These are phyloP conservation scores for Pristiophorus japonicus DNA, from an alignment of 2,113 vertebrate species.

Conservation along the genomic window DNA sequence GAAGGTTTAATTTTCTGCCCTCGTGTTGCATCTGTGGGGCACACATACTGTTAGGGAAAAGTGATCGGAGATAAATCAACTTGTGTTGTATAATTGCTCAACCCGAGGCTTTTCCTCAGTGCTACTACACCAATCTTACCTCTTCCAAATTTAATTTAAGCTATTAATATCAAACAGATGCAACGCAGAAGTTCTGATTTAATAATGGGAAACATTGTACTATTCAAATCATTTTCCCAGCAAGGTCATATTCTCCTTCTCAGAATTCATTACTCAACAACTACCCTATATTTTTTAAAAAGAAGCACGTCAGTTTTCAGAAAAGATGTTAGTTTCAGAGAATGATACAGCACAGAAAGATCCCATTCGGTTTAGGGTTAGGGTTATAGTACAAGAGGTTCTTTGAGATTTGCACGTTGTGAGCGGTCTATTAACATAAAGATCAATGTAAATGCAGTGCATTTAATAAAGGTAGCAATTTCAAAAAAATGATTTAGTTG, in stretches of 20 bases:
- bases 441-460: background rate
- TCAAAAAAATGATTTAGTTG: background rate
- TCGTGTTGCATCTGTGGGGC: background rate
- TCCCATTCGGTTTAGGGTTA: too few relatives aligned
- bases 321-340: background rate
- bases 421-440: background rate
- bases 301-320: background rate
- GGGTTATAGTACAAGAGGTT: background rate
- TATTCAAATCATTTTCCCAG: background rate
- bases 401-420: background rate
- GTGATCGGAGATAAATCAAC: background rate
- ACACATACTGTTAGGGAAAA: background rate
- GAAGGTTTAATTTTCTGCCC: background rate
- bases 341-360: background rate
- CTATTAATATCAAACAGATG: constrained; percentile 12
- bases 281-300: background rate
- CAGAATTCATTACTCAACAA: background rate
- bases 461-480: background rate
- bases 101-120: constrained; percentile 3
- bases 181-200: constrained; percentile 1
- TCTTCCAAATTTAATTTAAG: constrained; percentile 9
- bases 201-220: background rate
- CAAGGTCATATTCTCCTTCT: background rate
- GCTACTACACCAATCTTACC: background rate
- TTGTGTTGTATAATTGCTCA: background rate